Percentiles rank a stretch among this genome's conserved stretches.
These are phyloP conservation scores for Volucella inflata DNA, from an alignment of 2,888 invertebrate species.

Conservation along the genomic window DNA sequence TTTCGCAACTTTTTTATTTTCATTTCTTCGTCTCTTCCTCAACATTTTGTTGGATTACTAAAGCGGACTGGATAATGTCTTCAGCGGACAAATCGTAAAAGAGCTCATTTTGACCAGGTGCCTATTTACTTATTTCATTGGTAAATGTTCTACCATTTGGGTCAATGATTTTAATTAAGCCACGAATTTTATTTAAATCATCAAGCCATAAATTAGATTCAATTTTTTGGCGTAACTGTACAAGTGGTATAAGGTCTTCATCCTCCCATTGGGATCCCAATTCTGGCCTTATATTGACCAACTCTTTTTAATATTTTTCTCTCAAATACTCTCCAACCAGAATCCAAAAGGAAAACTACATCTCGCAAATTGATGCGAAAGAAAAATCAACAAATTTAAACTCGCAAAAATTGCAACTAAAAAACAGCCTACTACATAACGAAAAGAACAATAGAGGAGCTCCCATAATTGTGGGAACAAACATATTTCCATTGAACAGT, in stretches of 20 bases:
- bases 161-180: conserved; percentile 15
- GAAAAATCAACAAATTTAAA: too few species aligned
- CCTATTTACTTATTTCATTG: conserved; percentile 28
- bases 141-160: conserved; percentile 7
- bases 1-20: conserved; percentile 1
- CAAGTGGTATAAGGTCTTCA: conserved; percentile 24
- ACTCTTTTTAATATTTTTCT: conserved; percentile 28
- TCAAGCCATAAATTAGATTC: conserved; percentile 25
- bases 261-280: conserved; percentile 16
- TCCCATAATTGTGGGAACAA: too few species aligned
- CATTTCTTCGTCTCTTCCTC: conserved; percentile 23
- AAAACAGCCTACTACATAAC: too few species aligned
- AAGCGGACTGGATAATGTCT: conserved; percentile 37
- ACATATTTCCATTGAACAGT: too few species aligned
- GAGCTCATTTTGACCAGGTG: conserved; percentile 29
- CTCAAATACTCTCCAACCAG: conserved; percentile 6
- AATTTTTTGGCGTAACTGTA: conserved; percentile 25
- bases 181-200: conserved; percentile 40
- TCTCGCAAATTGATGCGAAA: too few species aligned
- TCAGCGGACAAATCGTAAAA: conserved; percentile 31
- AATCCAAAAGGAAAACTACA: too few species aligned
- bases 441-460: too few species aligned
- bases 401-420: too few species aligned
- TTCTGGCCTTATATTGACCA: conserved; percentile 23
- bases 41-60: conserved; percentile 32